These are phyloP conservation scores for Urocyon cinereoargenteus DNA, from an alignment of 2,797 vertebrate species.

Conservation along the genomic window DNA sequence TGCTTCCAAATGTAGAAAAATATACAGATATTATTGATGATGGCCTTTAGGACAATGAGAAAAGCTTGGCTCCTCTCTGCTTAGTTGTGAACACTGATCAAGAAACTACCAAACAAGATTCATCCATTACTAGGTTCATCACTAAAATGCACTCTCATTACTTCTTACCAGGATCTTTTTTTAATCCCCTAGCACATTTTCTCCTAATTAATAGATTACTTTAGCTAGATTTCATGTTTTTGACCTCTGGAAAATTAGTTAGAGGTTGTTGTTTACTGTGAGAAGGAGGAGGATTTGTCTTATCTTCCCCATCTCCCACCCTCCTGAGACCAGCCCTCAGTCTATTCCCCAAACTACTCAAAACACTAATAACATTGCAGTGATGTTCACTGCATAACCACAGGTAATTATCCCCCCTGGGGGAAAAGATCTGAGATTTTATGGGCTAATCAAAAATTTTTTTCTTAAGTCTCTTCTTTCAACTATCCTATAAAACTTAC, in stretches of 20 bases:
- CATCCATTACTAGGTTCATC: not conserved
- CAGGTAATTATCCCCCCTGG: not conserved
- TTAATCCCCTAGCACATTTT: not conserved
- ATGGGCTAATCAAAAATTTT: constrained; percentile 34
- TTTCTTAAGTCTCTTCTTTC: not conserved
- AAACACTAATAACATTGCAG: constrained; percentile 22
- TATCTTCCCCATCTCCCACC: not conserved
- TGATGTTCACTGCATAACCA: constrained; percentile 29
- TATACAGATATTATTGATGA: not conserved
- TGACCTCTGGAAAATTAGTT: not conserved
- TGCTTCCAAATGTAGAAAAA: constrained; percentile 23
- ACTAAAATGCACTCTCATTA: not conserved
- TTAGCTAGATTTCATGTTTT: not conserved
- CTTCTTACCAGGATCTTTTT: not conserved
- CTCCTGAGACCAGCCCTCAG: not conserved
- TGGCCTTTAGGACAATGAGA: not conserved
- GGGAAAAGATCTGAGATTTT: not conserved
- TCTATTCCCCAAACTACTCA: not conserved
- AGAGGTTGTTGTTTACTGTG: not conserved
- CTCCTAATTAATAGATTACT: not conserved
- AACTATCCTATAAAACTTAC: not conserved
- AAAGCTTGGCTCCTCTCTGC: not conserved
- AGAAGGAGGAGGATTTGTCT: not conserved
- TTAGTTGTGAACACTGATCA: not conserved
- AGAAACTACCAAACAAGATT: not conserved